Conservation (phyloP, 1,140 invertebrate genomes). For the Cotesia typhae region DNA sequence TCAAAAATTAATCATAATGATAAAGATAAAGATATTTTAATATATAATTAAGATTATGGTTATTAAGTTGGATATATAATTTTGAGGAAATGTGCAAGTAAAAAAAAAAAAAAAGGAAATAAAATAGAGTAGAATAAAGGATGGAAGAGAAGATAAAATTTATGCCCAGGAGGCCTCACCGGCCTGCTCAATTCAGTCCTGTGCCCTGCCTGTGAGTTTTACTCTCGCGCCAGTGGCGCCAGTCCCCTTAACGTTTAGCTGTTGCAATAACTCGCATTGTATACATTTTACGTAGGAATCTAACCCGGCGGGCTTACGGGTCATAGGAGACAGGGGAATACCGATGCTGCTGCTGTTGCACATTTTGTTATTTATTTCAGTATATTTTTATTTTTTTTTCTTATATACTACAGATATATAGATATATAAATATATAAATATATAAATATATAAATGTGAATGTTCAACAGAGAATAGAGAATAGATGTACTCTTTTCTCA, state of each 20-base stretch:
- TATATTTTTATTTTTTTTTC: constrained; percentile 1
- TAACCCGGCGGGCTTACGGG: constrained; percentile 58
- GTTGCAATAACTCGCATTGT: constrained; percentile 60
- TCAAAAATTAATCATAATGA: no score
- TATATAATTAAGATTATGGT: no score
- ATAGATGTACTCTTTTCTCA: no score
- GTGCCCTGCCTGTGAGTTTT: constrained; percentile 21
- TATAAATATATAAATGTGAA: no score
- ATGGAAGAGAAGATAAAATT: no score
- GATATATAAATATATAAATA: neutral
- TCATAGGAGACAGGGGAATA: constrained; percentile 48
- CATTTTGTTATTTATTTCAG: constrained; percentile 1
- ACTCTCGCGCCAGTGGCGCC: constrained; percentile 44
- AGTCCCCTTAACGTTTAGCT: constrained; percentile 44
- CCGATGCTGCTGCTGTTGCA: constrained; percentile 25
- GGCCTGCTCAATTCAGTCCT: neutral
- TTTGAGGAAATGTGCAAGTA: no score
- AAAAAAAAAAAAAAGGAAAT: no score
- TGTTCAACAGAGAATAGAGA: no score
- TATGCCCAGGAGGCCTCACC: neutral
- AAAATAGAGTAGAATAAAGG: no score
- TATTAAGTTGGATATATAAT: no score
- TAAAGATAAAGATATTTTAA: no score
- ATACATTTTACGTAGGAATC: constrained; percentile 55
- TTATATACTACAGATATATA: neutral